phyloP scores from a whole-genome alignment of 2,797 vertebrate species.

The Coracias cyanogaster region DNA sequence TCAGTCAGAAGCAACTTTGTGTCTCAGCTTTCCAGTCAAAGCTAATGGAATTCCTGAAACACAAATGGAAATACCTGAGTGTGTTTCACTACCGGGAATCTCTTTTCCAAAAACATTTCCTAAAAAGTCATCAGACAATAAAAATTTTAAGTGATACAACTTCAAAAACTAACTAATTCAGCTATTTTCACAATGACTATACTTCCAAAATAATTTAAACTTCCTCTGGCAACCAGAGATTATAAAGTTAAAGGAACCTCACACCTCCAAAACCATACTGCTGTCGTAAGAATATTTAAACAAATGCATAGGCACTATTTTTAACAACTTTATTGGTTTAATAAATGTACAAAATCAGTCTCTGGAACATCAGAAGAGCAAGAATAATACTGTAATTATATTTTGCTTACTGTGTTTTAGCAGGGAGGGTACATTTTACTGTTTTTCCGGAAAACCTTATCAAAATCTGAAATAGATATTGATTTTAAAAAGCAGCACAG shows the following conservation, averaged over 20 bases:
- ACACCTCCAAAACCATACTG: background rate
- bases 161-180: background rate
- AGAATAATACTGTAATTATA: slow-evolving; percentile 67
- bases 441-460: slow-evolving; percentile 41
- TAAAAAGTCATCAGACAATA: background rate
- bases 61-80: background rate
- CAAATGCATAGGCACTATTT: background rate
- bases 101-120: background rate
- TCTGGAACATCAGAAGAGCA: slow-evolving; percentile 10
- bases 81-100: background rate
- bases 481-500: background rate
- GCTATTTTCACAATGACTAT: background rate
- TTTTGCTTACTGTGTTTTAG: slow-evolving; percentile 49
- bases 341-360: slow-evolving; percentile 71
- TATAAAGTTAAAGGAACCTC: background rate
- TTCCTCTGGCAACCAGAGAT: background rate
- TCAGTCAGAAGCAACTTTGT: background rate
- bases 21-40: background rate
- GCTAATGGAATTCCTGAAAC: background rate
- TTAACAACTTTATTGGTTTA: slow-evolving; percentile 76
- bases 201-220: background rate
- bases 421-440: background rate
- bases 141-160: background rate
- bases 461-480: slow-evolving; percentile 40
- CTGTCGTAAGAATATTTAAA: background rate